Conservation (phyloP, 2,888 invertebrate genomes). For the Ellobium chinense region DNA sequence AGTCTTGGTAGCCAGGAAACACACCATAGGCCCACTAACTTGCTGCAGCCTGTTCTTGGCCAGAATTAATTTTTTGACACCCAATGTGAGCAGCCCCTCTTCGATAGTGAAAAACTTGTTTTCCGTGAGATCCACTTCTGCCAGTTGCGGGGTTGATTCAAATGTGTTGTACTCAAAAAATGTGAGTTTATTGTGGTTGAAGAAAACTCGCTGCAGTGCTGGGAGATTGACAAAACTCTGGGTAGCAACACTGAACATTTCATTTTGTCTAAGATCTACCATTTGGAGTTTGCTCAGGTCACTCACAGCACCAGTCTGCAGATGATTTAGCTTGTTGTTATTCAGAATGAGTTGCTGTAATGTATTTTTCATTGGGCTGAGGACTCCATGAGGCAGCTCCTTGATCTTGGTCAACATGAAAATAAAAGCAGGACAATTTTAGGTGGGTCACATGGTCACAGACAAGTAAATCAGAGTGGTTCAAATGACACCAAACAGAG, state of each 20-base stretch:
- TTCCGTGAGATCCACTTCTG: slow-evolving; percentile 8
- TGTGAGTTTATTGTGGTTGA: background rate
- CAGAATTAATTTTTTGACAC: slow-evolving; percentile 32
- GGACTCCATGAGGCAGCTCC: background rate
- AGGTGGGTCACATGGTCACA: too few relatives aligned
- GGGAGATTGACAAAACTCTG: slow-evolving; percentile 12
- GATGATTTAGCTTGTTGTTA: background rate
- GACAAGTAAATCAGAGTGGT: too few relatives aligned
- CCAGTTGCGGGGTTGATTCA: background rate
- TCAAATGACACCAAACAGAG: too few relatives aligned
- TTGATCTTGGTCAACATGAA: too few relatives aligned
- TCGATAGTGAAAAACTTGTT: slow-evolving; percentile 6
- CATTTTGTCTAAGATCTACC: slow-evolving; percentile 12
- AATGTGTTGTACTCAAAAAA: background rate
- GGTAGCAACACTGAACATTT: background rate
- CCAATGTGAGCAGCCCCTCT: background rate
- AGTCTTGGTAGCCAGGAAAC: too few relatives aligned
- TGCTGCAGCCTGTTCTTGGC: slow-evolving; percentile 47
- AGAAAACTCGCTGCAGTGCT: background rate
- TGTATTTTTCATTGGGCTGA: background rate
- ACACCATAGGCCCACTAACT: too few relatives aligned
- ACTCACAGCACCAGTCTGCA: background rate
- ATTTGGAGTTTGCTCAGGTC: background rate
- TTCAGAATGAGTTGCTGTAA: slow-evolving; percentile 1
- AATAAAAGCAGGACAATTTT: too few relatives aligned